Base-by-base conservation (phyloP, 1,140 invertebrate genomes). In the Thalassaphorura encarpata region DNA sequence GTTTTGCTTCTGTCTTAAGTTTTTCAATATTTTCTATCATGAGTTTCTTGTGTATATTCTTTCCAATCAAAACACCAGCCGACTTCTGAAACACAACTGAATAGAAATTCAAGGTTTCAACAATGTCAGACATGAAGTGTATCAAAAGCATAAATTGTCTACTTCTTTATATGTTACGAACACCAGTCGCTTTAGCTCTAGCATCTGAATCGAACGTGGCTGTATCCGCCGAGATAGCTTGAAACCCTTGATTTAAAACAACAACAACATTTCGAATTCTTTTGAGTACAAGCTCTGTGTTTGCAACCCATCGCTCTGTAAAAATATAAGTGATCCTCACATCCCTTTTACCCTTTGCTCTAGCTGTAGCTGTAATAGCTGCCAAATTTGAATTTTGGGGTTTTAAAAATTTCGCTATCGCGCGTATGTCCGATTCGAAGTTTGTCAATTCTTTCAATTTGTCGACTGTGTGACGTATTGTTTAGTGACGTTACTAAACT, bases 311-410 rank as follows among this genome's bases (percentile, higher is more conserved):
- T 3, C 53, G 16, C 19, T 31, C 15, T 2, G 13, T 28, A 18
- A 55, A 55, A 19, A 31, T 24, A 31, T 55, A 55, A 2, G 29
- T 47, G 1, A 55, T 15, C 19, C 31, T n/a, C 1, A 15, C 24
- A 3, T 23, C 3, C 21, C 8, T 39, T 2, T 21, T 3, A 18
- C 33, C 1, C 1, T 19, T 41, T 1, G 21, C 27, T 23, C 3
- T 4, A 6, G 29, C 28, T 3, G 36, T 15, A 8, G 24, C 29
- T 1, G 23, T n/a, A 2, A 55, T 13, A 31, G 33, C 21, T 1
- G 53, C 53, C 18, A 47, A 3, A 26, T 55, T n/a, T n/a, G n/a
- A n/a, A n/a, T 55, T 26, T 26, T 46, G 1, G 26, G n/a, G 8
- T 47, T 27, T 8, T 47, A 26, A 1, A 27, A 6, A 26, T 48